Evolutionary conservation across 1,140 invertebrate genomes (phyloP).

Genomic region (Meloidogyne hapla): DNA sequence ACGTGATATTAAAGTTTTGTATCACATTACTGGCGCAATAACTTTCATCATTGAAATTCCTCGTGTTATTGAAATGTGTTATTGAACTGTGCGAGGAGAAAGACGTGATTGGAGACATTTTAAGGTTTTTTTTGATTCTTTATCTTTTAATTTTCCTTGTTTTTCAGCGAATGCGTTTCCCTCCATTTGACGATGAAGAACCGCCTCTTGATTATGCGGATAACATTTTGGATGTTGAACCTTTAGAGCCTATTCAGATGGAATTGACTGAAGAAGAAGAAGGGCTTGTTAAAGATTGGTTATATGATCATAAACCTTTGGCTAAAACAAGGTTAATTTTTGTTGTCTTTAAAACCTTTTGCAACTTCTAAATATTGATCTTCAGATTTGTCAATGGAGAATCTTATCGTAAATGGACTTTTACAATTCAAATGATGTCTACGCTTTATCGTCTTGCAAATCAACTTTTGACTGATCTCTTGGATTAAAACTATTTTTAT

Average conservation of each 20-base stretch:
- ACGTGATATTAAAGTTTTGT: constrained; percentile 84
- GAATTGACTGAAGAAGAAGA: constrained; percentile 95
- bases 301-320: constrained; percentile 98
- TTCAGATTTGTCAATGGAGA: constrained; percentile 87
- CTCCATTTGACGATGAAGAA: constrained; percentile 99
- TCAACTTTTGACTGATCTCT: constrained; percentile 96
- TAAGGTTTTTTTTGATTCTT: constrained; percentile 57
- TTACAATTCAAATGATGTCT: constrained; percentile 91
- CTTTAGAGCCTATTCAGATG: constrained; percentile 96
- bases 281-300: constrained; percentile 81
- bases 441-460: constrained; percentile 94
- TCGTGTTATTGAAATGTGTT: constrained; percentile 95
- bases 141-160: not conserved
- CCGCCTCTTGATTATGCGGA: constrained; percentile 99
- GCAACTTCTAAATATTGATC: not conserved
- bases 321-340: constrained; percentile 72
- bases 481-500: constrained; percentile 98
- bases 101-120: constrained; percentile 97
- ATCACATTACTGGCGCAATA: constrained; percentile 78
- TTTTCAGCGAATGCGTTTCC: constrained; percentile 93
- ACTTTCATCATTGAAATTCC: constrained; percentile 99
- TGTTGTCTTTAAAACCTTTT: constrained; percentile 3
- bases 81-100: constrained; percentile 97
- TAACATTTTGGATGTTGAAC: constrained; percentile 97
- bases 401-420: constrained; percentile 92